Conservation (phyloP, 2,113 vertebrate genomes). For the Spermophilus dauricus region DNA sequence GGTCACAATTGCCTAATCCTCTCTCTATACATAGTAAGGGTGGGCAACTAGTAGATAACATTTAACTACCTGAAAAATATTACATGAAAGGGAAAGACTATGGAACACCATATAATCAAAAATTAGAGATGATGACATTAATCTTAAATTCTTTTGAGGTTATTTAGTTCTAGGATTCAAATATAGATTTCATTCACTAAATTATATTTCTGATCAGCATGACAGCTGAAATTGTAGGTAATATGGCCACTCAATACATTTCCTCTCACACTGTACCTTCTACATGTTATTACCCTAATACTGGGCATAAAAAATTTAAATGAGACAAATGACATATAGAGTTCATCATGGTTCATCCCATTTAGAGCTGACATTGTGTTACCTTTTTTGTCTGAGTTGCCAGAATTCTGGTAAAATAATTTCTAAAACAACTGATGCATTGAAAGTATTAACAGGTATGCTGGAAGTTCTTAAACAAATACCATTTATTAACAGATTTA, state of each 20-base stretch:
- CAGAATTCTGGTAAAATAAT: conserved; percentile 57
- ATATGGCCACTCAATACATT: conserved; percentile 29
- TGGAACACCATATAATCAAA: not conserved
- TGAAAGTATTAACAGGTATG: not conserved
- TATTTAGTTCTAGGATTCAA: conserved; percentile 50
- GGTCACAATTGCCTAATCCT: conserved; percentile 27
- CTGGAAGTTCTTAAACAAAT: conserved; percentile 52
- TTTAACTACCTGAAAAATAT: conserved; percentile 52
- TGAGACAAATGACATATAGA: conserved; percentile 10
- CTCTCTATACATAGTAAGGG: not conserved
- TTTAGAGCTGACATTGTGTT: not conserved
- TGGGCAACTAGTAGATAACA: conserved; percentile 46
- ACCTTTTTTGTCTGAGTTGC: conserved; percentile 33
- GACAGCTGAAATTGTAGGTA: conserved; percentile 7
- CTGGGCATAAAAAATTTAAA: not conserved
- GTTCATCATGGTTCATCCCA: not conserved
- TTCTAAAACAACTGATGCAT: conserved; percentile 45
- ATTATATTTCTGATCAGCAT: conserved; percentile 53
- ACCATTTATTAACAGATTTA: conserved; percentile 57
- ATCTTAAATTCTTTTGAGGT: conserved; percentile 42
- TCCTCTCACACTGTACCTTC: not conserved
- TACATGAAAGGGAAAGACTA: conserved; percentile 20
- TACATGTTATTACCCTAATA: conserved; percentile 22
- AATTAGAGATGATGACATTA: conserved; percentile 39
- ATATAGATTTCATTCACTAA: conserved; percentile 9